Base-by-base conservation (phyloP, 2,888 invertebrate genomes). In the Melieria omissa region DNA sequence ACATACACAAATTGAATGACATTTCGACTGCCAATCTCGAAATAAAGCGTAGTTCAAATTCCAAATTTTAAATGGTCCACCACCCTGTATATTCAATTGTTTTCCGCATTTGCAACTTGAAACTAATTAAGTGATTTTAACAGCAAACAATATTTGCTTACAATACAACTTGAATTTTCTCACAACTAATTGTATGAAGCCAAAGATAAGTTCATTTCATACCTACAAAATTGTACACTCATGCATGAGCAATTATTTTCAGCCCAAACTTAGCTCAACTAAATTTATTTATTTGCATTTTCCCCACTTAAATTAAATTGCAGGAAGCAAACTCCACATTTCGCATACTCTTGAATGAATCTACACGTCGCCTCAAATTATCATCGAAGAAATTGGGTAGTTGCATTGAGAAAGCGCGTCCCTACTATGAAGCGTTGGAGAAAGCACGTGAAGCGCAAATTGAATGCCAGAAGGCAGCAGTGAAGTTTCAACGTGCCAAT, bases 251-350 rank as follows among this genome's bases (percentile, higher is more conserved):
- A 29, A 29, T 29, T 29, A 3, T 29, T 29, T 29, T 29, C 29
- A 29, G 29, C 29, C 29, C 29, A 29, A 29, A 29, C 29, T 29
- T 29, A 29, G 1, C 29, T 29, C 29, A 29, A 29, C 29, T 29
- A 52, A 52, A 8, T 52, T 5, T 5, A 52, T n/a, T 49, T 47
- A 12, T 8, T 60, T 41, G 9, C 14, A 47, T 58, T 58, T 61
- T 61, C 41, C 72, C 5, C 57, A 49, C 60, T 64, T 4, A 55
- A 68, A 69, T 72, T 65, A 72, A 14, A 64, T 84, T 87, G 49
- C 87, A 97, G 97, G 97, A 96, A 88, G 95, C 96, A 4, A 93
- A 96, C 86, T 93, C 94, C 73, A 94, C 94, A n/a, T 97, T 97
- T 88, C 92, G 95, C 74, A 92, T 94, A 84, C 90, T 96, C 45